Evolutionary conservation across 2,113 vertebrate species (phyloP).

Genomic region (Ondatra zibethicus): DNA sequence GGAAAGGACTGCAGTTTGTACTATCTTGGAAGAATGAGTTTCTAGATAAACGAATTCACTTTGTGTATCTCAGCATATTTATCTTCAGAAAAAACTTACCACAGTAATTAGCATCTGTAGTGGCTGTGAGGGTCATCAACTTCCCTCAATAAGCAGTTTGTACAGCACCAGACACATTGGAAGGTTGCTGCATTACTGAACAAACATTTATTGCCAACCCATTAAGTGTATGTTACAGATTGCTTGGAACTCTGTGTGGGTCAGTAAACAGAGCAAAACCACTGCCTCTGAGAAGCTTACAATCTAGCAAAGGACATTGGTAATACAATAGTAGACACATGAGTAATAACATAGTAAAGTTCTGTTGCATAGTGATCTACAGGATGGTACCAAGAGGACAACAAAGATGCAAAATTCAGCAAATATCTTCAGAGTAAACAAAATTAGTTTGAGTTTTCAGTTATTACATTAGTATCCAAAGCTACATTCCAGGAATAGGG

Average conservation of each 20-base stretch:
- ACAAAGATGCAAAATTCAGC: neutral
- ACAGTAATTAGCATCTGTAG: neutral
- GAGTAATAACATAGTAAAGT: neutral
- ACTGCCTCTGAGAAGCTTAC: neutral
- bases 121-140: neutral
- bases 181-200: neutral
- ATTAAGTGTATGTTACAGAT: neutral
- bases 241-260: neutral
- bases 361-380: neutral
- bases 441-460: neutral
- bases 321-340: neutral
- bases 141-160: neutral
- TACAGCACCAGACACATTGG: neutral
- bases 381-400: neutral
- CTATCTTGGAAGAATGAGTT: neutral
- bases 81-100: neutral
- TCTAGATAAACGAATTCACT: neutral
- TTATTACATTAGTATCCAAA: neutral
- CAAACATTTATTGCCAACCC: neutral
- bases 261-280: neutral
- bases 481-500: neutral
- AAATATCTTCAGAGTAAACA: neutral
- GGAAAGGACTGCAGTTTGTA: neutral
- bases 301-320: neutral
- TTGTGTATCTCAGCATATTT: neutral